Evolutionary conservation across 2,888 invertebrate genomes (phyloP).

Genomic region (Synergus japonicus): DNA sequence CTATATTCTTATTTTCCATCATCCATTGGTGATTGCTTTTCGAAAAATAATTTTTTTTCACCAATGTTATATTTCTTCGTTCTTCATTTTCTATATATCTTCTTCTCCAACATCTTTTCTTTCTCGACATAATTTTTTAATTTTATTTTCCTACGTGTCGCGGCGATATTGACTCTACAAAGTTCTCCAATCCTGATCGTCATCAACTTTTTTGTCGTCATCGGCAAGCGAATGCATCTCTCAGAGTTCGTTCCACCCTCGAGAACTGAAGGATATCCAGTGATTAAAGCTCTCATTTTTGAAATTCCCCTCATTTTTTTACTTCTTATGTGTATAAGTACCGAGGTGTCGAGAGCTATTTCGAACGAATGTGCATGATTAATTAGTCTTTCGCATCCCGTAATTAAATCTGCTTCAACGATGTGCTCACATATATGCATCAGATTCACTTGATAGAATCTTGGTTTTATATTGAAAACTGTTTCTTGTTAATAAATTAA

Average conservation of each 20-base stretch:
- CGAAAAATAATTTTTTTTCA: too few species aligned
- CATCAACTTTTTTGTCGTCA: background rate
- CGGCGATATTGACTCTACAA: background rate
- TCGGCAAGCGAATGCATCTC: background rate
- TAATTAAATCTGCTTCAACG: background rate
- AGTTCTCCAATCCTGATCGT: background rate
- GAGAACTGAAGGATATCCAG: background rate
- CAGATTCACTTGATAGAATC: background rate
- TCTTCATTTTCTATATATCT: background rate
- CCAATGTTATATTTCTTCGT: background rate
- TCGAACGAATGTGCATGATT: background rate
- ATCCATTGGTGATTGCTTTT: too few species aligned
- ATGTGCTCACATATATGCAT: background rate
- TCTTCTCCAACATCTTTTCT: background rate
- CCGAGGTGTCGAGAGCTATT: background rate
- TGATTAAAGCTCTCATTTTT: background rate
- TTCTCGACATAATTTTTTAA: background rate
- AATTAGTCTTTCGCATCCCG: background rate
- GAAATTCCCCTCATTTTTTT: background rate
- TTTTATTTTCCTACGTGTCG: background rate
- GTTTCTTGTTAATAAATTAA: too few species aligned
- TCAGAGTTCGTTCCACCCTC: background rate
- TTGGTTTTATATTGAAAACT: background rate
- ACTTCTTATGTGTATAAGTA: background rate
- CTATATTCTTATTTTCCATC: background rate